Percentiles rank a stretch among this genome's conserved stretches.
Conservation (phyloP, 1,140 invertebrate genomes). For the Drosophila sproati region DNA sequence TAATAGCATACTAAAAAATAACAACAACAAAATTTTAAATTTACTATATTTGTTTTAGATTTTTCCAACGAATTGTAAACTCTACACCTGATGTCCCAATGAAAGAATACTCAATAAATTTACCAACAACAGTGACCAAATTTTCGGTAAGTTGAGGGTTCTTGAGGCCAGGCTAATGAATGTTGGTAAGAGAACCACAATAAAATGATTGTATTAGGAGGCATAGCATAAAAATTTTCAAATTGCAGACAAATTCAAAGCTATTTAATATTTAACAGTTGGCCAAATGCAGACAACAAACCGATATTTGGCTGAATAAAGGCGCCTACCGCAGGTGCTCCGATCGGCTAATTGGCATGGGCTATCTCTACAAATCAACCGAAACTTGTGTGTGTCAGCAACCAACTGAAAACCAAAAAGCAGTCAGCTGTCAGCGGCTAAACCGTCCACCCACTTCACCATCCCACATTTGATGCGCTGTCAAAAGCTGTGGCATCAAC, state of each 20-base stretch:
- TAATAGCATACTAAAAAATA: background rate
- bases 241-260: slow-evolving; percentile 47
- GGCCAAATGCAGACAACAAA: slow-evolving; percentile 21
- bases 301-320: slow-evolving; percentile 19
- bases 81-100: background rate
- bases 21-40: background rate
- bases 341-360: slow-evolving; percentile 63
- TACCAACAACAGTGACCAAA: background rate
- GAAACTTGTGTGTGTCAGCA: slow-evolving; percentile 10
- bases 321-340: slow-evolving; percentile 41
- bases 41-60: background rate
- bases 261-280: slow-evolving; percentile 61
- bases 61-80: background rate
- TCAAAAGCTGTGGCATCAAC: slow-evolving; percentile 52
- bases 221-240: slow-evolving; percentile 10
- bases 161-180: background rate
- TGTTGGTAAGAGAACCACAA: slow-evolving; percentile 4
- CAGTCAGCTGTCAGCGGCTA: slow-evolving; percentile 14
- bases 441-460: slow-evolving; percentile 1
- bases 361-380: slow-evolving; percentile 48
- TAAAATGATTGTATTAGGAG: slow-evolving; percentile 22
- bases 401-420: slow-evolving; percentile 9
- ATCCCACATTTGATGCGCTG: slow-evolving; percentile 25
- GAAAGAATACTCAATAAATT: background rate
- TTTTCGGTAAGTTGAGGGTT: slow-evolving; percentile 1